Conservation (phyloP, 1,140 invertebrate species). For the Pomacea maculata region DNA sequence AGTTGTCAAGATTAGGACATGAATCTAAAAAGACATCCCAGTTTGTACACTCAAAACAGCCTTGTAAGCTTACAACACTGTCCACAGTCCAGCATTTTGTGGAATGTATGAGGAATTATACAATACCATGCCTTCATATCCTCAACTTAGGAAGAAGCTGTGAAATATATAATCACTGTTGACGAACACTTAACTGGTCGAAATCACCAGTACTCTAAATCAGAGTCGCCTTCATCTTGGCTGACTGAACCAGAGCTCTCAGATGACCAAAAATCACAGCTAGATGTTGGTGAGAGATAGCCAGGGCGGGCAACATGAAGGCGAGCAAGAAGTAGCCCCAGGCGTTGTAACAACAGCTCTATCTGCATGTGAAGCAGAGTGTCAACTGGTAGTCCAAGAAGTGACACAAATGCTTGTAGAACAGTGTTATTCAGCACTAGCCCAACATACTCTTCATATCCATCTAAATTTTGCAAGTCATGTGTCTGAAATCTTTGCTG, state of each 20-base stretch:
- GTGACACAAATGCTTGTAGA: constrained; percentile 37
- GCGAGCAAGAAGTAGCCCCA: constrained; percentile 2
- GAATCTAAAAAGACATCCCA: too few relatives aligned
- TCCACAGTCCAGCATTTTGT: too few relatives aligned
- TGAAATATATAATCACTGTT: too few relatives aligned
- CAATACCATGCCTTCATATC: too few relatives aligned
- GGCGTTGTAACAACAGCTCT: constrained; percentile 36
- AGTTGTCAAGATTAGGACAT: too few relatives aligned
- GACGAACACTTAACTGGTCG: too few relatives aligned
- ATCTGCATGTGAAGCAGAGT: constrained; percentile 50
- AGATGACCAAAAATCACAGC: constrained; percentile 11
- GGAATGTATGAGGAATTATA: too few relatives aligned
- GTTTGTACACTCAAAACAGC: too few relatives aligned
- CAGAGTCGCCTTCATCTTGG: constrained; percentile 53
- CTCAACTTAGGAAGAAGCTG: too few relatives aligned
- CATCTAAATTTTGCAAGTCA: constrained; percentile 33
- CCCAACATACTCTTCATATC: constrained; percentile 52
- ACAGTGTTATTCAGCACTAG: constrained; percentile 49
- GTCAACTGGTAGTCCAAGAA: constrained; percentile 44
- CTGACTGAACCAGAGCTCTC: constrained; percentile 10
- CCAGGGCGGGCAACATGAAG: background rate
- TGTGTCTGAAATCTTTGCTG: constrained; percentile 37
- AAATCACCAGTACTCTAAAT: constrained; percentile 57
- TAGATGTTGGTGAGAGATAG: constrained; percentile 11
- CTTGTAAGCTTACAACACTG: too few relatives aligned